Evolutionary conservation across 2,888 invertebrate genomes (phyloP).

Genomic region (Cotesia congregata): DNA sequence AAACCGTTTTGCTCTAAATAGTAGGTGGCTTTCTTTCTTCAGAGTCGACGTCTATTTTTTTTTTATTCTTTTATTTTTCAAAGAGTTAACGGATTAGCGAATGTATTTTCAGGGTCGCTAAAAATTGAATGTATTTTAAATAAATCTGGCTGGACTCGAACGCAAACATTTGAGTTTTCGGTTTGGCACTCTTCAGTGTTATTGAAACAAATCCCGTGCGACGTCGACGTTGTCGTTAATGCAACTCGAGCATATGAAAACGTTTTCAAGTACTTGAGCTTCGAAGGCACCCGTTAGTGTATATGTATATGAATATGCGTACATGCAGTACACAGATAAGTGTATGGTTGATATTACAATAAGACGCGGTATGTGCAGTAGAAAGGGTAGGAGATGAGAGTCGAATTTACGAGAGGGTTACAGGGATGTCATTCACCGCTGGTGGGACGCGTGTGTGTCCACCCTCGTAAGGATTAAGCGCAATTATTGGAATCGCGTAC

Average conservation of each 20-base stretch:
- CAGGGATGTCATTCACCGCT: slow-evolving; percentile 52
- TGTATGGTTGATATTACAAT: slow-evolving; percentile 7
- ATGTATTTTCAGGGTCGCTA: neutral
- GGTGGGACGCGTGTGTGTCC: slow-evolving; percentile 58
- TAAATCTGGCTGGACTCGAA: neutral
- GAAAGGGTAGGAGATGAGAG: slow-evolving; percentile 36
- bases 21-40: slow-evolving; percentile 8
- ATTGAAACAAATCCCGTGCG: slow-evolving; percentile 63
- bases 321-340: neutral
- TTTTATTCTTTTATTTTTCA: neutral
- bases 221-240: slow-evolving; percentile 44
- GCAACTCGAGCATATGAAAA: slow-evolving; percentile 38
- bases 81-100: neutral
- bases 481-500: slow-evolving; percentile 66
- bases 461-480: slow-evolving; percentile 63
- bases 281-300: neutral
- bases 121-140: neutral
- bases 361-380: slow-evolving; percentile 34
- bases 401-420: slow-evolving; percentile 51
- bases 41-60: slow-evolving; percentile 1
- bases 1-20: slow-evolving; percentile 1
- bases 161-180: slow-evolving; percentile 32
- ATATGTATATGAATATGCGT: slow-evolving; percentile 15
- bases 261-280: slow-evolving; percentile 12
- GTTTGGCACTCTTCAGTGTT: slow-evolving; percentile 51